phyloP scores from a whole-genome alignment of 64 coral and sea anemone species.

The Astreopora myriophthalma region DNA sequence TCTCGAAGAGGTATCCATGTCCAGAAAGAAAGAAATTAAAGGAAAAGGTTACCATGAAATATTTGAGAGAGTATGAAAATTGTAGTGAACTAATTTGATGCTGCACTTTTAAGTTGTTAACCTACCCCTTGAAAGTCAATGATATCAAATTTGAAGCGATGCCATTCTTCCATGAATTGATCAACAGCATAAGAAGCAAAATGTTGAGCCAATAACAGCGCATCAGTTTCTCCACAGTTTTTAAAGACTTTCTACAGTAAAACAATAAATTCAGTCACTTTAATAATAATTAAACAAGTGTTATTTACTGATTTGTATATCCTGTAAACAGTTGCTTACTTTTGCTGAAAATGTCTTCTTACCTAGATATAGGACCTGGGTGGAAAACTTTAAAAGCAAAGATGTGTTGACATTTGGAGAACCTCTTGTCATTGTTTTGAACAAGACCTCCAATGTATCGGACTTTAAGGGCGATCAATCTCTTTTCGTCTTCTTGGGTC shows the following conservation, averaged over 20 bases:
- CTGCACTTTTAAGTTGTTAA: not conserved
- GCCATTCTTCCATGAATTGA: slow-evolving; percentile 21
- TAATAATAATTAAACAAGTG: no score
- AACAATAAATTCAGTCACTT: no score
- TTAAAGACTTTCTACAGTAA: slow-evolving; percentile 22
- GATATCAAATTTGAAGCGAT: slow-evolving; percentile 37
- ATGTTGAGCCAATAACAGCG: slow-evolving; percentile 6
- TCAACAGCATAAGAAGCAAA: slow-evolving; percentile 19
- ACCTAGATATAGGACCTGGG: slow-evolving; percentile 3
- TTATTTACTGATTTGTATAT: no score
- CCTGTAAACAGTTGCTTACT: not conserved
- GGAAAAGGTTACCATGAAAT: no score
- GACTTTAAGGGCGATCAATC: slow-evolving; percentile 2
- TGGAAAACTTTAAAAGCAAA: slow-evolving; percentile 23
- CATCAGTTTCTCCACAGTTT: slow-evolving; percentile 15
- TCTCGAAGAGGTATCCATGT: slow-evolving; percentile 16
- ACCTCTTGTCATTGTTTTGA: slow-evolving; percentile 11
- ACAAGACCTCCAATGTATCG: not conserved
- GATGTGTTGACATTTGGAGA: slow-evolving; percentile 27
- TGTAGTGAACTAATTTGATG: no score
- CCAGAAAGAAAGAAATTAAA: not conserved
- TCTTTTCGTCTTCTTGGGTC: not conserved
- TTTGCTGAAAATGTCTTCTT: no score
- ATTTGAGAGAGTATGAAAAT: no score
- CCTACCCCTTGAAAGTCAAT: slow-evolving; percentile 40